A percentile compares a stretch with the other conserved stretches of the same genome.
Evolutionary conservation across 2,888 invertebrate species (phyloP).

Genomic region (Heteromurus nitidus): DNA sequence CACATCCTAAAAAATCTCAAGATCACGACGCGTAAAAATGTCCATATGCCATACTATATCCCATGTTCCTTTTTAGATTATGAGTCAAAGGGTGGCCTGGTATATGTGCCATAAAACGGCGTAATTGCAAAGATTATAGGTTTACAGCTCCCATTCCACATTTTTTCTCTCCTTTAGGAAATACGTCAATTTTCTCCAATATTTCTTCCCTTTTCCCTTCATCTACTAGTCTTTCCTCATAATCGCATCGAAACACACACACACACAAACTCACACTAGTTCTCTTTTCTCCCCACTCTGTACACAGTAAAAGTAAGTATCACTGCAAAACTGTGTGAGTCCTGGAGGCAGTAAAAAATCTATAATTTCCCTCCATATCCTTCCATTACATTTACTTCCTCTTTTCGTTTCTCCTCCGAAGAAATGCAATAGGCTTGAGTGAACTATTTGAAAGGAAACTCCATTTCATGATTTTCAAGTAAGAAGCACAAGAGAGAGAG

Average conservation of each 20-base stretch:
- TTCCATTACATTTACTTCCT: constrained; percentile 41
- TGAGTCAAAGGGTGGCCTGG: not conserved
- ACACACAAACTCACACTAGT: not conserved
- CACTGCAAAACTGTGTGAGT: not conserved
- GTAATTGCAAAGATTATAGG: constrained; percentile 48
- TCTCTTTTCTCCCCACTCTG: not conserved
- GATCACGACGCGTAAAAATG: too few relatives aligned
- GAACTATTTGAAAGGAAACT: constrained; percentile 12
- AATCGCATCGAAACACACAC: constrained; percentile 8
- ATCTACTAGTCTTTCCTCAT: not conserved
- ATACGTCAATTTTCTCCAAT: constrained; percentile 37
- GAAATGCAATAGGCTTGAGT: constrained; percentile 14
- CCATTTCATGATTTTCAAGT: not conserved
- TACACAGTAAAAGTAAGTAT: not conserved
- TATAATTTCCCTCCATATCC: constrained; percentile 44
- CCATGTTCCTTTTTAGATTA: not conserved
- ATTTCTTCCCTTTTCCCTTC: constrained; percentile 4
- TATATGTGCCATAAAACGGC: constrained; percentile 14
- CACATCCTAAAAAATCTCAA: not conserved
- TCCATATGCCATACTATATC: too few relatives aligned
- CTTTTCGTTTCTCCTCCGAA: constrained; percentile 32
- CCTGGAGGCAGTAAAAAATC: constrained; percentile 14
- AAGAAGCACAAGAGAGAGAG: not conserved
- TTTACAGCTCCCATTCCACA: constrained; percentile 35
- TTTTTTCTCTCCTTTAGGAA: constrained; percentile 42